Base-by-base conservation (phyloP, 1,140 invertebrate species). In the Ips typographus region DNA sequence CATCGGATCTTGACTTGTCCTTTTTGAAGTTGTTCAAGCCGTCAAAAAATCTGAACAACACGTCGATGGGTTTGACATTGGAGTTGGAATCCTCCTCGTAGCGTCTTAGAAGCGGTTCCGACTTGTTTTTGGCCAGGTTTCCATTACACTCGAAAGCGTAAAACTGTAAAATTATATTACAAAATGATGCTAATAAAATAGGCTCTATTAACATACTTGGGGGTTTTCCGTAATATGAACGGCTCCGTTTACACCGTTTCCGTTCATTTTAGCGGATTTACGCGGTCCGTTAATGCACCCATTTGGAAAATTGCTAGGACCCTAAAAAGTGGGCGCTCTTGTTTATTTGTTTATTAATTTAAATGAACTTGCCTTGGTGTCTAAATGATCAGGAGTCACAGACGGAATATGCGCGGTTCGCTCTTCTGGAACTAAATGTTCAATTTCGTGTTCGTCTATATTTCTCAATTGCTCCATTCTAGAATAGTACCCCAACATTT, bases 151-250 rank as follows among this genome's bases (percentile, higher is more conserved):
- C 72, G 2, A 71, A 66, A 40, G 61, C 63, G 42, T 72, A 74
- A 67, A 71, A 76, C 75, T 76, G 57, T 38, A 72, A 75, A 38
- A 49, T 22, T n/a, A 44, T 60, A 22, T 60, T 60, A 42, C 38
- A 40, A 5, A 2, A 37, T 60, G 41, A 2, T 47, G 5, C 49
- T 44, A 47, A 5, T 8, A 63, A 49, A 8, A 66, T 41, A 40
- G 53, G 55, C 40, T 53, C 58, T 37, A 40, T 64, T 41, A 5
- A 49, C 61, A 75, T 79, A 87, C 85, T 81, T 85, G 82, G 56
- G 84, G 83, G 79, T 85, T 85, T 78, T 85, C 83, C 49, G 82
- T 84, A 51, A 85, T 84, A 65, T 81, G 78, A 58, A 84, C 76
- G 75, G 81, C 78, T 55, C 81, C 82, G 62, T 76, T 77, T 4